Conservation (phyloP, 2,113 vertebrate species). For the Sebastes fasciatus region DNA sequence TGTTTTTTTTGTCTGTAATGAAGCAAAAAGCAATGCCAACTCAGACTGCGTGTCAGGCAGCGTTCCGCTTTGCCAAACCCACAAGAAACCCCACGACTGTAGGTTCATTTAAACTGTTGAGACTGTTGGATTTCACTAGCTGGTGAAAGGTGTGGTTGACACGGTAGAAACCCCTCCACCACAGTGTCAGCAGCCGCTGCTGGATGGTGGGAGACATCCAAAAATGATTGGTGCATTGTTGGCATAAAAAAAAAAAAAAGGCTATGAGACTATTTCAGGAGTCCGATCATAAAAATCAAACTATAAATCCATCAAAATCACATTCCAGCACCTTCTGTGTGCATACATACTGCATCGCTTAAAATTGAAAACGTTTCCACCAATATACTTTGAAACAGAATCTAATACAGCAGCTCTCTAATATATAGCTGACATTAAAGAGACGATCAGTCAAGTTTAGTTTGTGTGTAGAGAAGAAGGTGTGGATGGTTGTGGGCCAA, state of each 20-base stretch:
- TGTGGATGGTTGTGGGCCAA: slow-evolving; percentile 33
- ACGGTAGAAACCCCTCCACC: slow-evolving; percentile 14
- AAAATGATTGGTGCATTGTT: slow-evolving; percentile 5
- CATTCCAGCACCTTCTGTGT: slow-evolving; percentile 35
- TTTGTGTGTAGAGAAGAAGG: slow-evolving; percentile 22
- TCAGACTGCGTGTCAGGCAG: slow-evolving; percentile 22
- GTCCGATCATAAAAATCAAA: slow-evolving; percentile 23
- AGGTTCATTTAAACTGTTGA: slow-evolving; percentile 23
- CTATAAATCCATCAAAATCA: slow-evolving; percentile 39
- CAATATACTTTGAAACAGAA: slow-evolving; percentile 30
- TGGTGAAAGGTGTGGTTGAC: slow-evolving; percentile 36
- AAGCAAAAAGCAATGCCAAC: slow-evolving; percentile 27
- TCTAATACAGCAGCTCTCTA: slow-evolving; percentile 16
- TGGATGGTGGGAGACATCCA: slow-evolving; percentile 8
- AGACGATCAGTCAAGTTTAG: slow-evolving; percentile 47
- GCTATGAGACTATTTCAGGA: neutral
- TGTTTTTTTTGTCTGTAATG: slow-evolving; percentile 4
- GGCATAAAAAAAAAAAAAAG: slow-evolving; percentile 2
- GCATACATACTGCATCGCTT: neutral
- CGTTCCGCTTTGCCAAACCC: slow-evolving; percentile 43
- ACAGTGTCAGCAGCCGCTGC: slow-evolving; percentile 19
- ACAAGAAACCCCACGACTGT: slow-evolving; percentile 18
- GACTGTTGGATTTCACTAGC: slow-evolving; percentile 25
- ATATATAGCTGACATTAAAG: slow-evolving; percentile 41
- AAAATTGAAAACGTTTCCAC: slow-evolving; percentile 16